Conservation (phyloP, 2,888 invertebrate genomes). For the Pyrgus malvae region DNA sequence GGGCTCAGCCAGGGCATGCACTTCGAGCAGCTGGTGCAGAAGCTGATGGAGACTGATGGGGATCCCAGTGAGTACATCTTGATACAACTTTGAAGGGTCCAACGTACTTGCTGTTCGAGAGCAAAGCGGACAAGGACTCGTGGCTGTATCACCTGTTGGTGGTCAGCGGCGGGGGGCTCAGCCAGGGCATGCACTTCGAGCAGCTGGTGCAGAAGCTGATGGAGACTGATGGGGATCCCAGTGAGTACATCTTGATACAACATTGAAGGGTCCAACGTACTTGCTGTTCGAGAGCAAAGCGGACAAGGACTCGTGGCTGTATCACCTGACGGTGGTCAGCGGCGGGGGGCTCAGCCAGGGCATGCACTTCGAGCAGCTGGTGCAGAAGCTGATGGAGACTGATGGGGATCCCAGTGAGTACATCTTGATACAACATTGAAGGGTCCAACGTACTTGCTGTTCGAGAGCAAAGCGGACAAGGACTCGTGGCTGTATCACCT, state of each 20-base stretch:
- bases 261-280: constrained; percentile 96
- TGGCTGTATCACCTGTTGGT: constrained; percentile 94
- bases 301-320: constrained; percentile 95
- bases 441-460: constrained; percentile 96
- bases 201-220: constrained; percentile 97
- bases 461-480: constrained; percentile 96
- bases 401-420: constrained; percentile 94
- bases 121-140: constrained; percentile 96
- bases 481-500: constrained; percentile 93
- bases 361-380: constrained; percentile 97
- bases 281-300: constrained; percentile 95
- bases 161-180: constrained; percentile 95
- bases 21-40: constrained; percentile 97
- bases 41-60: constrained; percentile 97
- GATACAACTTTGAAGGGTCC: constrained; percentile 91
- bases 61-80: constrained; percentile 87
- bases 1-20: constrained; percentile 96
- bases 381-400: constrained; percentile 97
- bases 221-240: constrained; percentile 97
- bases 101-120: constrained; percentile 94
- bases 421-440: constrained; percentile 58
- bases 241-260: constrained; percentile 74
- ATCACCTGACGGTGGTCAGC: constrained; percentile 94
- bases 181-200: constrained; percentile 97
- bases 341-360: constrained; percentile 95